Evolutionary conservation across 2,113 vertebrate species (phyloP), one percentile per base, ranked within the genome.

Genomic region (Perca schrenkii): DNA sequence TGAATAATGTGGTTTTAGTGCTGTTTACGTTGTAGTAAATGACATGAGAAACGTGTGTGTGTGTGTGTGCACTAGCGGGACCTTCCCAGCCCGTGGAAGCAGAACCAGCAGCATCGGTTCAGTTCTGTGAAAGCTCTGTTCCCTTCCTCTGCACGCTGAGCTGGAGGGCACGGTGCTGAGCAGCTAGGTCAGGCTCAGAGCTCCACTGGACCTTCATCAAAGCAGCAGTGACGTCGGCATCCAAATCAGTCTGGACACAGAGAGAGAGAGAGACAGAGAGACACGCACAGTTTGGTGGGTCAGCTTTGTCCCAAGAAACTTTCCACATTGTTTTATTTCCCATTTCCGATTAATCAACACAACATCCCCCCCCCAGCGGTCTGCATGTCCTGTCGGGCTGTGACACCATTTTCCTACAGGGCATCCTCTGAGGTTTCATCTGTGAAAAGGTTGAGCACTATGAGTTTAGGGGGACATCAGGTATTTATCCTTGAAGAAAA

Each of bases 211-310:
- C 61, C 65, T 6, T 64, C 86, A 77, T 90, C 84, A 89, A 80
- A 81, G 74, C 66, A 67, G 80, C 2, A 0, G 28, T 1, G 80
- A 56, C 17, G 70, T 19, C 53, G 1, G 47, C 31, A 34, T 61
- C 62, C 60, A 56, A 83, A 89, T 93, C 82, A 90, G 84, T 86
- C 90, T 92, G 79, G 49, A 89, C 70, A 76, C 25, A 82, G 19
- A 74, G 6, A 62, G 52, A 65, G 36, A 21, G 25, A 50, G n/a
- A 57, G 2, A 43, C 7, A 43, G 36, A 53, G 10, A 82, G 0
- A n/a, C 28, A 56, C 21, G 49, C 19, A 74, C 28, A 56, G 74
- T 77, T n/a, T 72, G 65, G 5, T 6, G 67, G 11, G 11, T 61
- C 73, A 63, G 65, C 60, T 65, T 64, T 75, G 76, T 67, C 58